phyloP scores from a whole-genome alignment of 2,113 vertebrate genomes.

The Stigmatopora argus region DNA sequence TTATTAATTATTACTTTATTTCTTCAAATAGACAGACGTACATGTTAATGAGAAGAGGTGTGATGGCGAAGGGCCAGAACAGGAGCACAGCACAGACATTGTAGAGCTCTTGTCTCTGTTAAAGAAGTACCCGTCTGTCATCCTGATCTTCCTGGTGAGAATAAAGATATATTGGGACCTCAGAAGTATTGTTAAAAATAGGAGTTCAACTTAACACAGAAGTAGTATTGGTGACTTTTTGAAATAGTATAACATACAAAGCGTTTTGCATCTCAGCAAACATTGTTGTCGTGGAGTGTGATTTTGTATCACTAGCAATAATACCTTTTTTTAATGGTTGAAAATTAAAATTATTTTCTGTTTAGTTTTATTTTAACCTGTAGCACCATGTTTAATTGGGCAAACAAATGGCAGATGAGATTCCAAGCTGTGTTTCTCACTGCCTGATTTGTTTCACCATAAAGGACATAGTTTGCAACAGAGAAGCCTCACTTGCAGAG shows the following conservation, averaged over 20 bases:
- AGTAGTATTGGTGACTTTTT: neutral
- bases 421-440: neutral
- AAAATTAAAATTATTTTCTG: neutral
- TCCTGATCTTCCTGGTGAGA: constrained; percentile 82
- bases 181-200: neutral
- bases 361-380: neutral
- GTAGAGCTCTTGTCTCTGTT: constrained; percentile 71
- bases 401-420: neutral
- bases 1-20: neutral
- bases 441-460: constrained; percentile 10
- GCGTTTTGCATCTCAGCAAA: neutral
- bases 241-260: neutral
- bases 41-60: constrained; percentile 4
- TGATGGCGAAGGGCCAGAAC: constrained; percentile 18
- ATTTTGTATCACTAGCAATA: neutral
- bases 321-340: neutral
- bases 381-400: neutral
- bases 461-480: constrained; percentile 81
- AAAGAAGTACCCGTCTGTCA: constrained; percentile 71
- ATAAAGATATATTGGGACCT: neutral
- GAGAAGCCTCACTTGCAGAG: constrained; percentile 65
- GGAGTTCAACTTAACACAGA: neutral
- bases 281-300: neutral
- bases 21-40: constrained; percentile 8
- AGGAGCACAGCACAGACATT: constrained; percentile 40